Base-by-base conservation (phyloP, 2,888 invertebrate genomes). In the Meta bourneti region DNA sequence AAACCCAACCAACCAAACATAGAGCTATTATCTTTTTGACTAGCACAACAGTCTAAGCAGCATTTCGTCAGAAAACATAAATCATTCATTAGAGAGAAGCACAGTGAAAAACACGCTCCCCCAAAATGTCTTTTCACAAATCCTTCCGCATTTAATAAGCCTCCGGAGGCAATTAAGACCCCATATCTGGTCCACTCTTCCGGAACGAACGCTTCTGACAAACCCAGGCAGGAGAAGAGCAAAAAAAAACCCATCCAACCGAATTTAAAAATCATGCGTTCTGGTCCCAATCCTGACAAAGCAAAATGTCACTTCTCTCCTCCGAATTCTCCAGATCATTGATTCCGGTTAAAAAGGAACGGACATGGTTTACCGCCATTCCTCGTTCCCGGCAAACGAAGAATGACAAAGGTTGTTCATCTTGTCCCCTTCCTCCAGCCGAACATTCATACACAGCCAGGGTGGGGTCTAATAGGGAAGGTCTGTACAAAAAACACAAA, bases 331-430 rank as follows among this genome's bases (percentile, higher is more conserved):
- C 61, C 61, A 61, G 61, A 74, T 74, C 87, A 88, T 81, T 88
- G 88, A 88, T 88, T 54, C 54, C 88, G 52, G 69, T 88, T 88
- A 80, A 78, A 78, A 51, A 71, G 34, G 78, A n/a, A 51, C 16
- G 34, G 87, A 79, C 54, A 71, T 79, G 71, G 79, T 79, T 86
- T 54, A 72, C 52, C 69, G 49, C 88, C 72, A 34, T 52, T 81
- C 9, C 49, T 7, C 19, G 71, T 72, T 80, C 48, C 74, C n/a
- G 13, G 20, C 79, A 81, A 88, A 88, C 81, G 75, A 81, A 72
- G 75, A 49, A 61, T 72, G 88, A 88, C 88, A 88, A 72, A 54
- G 48, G 54, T 75, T 48, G 80, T 88, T 81, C 54, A 71, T 88
- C 88, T 75, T 87, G 69, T 54, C 61, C 69, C 20, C 61, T 74